A percentile compares a stretch with the other conserved stretches of the same genome.
Evolutionary conservation across 1,140 invertebrate genomes (phyloP).

Genomic region (Heliconius nattereri): DNA sequence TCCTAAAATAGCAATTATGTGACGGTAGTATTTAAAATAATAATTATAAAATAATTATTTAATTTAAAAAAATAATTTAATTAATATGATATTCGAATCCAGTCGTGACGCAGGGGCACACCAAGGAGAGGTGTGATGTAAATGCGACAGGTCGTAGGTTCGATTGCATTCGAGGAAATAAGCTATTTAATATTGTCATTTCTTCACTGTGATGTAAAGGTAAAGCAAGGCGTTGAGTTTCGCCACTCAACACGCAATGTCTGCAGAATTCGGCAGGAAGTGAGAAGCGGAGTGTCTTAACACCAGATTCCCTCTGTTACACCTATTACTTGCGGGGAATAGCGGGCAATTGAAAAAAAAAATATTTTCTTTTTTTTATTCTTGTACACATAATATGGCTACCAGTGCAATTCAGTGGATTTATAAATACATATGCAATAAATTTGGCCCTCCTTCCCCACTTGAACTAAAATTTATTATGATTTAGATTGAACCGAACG

Average conservation of each 20-base stretch:
- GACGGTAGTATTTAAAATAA: no score
- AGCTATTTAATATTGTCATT: neutral
- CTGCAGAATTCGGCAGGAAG: neutral
- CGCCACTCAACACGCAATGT: neutral
- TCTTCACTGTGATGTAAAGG: neutral
- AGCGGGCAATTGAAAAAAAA: neutral
- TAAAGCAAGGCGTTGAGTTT: neutral
- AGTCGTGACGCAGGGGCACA: no score
- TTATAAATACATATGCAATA: neutral
- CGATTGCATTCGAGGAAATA: neutral
- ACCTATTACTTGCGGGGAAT: neutral
- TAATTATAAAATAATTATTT: no score
- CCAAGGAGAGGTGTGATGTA: neutral
- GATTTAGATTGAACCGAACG: neutral
- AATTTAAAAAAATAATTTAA: no score
- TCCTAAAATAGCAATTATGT: no score
- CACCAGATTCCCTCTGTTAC: neutral
- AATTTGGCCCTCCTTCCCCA: neutral
- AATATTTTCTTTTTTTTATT: no score
- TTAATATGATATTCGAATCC: no score
- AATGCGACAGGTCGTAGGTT: neutral
- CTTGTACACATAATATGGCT: no score
- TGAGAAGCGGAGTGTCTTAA: neutral
- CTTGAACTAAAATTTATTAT: constrained; percentile 2
- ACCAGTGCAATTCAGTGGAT: neutral